A percentile compares a stretch with the other conserved stretches of the same genome.
phyloP scores from a whole-genome alignment of 2,888 invertebrate genomes.

The Crossocerus cetratus region DNA sequence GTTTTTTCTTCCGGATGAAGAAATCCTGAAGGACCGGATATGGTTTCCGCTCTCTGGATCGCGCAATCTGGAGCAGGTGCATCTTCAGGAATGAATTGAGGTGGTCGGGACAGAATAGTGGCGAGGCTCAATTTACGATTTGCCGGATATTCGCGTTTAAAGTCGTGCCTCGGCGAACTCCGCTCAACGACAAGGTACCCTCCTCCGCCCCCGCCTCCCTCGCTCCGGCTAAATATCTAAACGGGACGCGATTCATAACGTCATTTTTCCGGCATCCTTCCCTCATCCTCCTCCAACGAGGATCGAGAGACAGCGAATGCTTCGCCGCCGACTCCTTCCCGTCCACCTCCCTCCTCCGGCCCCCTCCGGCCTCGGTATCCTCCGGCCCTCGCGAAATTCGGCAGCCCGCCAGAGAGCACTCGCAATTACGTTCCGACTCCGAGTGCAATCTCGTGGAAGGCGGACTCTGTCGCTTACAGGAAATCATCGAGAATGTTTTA shows the following conservation, averaged over 20 bases:
- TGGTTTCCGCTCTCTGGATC: slow-evolving; percentile 34
- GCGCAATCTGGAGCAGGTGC: slow-evolving; percentile 34
- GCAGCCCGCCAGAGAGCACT: not conserved
- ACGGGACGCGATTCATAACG: slow-evolving; percentile 9
- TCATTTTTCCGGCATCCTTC: slow-evolving; percentile 1
- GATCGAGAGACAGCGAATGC: slow-evolving; percentile 1
- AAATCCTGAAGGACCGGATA: slow-evolving; percentile 49
- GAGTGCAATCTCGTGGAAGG: slow-evolving; percentile 2
- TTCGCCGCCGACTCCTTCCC: not conserved
- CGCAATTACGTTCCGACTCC: not conserved
- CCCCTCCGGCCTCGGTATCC: not conserved
- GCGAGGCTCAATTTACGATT: slow-evolving; percentile 13
- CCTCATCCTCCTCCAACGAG: not conserved
- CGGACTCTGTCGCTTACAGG: not conserved
- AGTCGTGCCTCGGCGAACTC: not conserved
- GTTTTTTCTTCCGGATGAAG: slow-evolving; percentile 53
- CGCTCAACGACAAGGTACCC: not conserved
- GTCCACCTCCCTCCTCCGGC: not conserved
- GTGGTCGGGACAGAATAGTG: slow-evolving; percentile 16
- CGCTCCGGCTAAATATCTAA: slow-evolving; percentile 7
- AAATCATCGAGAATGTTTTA: not conserved
- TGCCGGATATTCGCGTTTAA: slow-evolving; percentile 17
- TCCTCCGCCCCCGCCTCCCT: not conserved
- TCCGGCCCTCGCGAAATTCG: not conserved
- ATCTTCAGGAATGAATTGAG: slow-evolving; percentile 27